A percentile compares a stretch with the other conserved stretches of the same genome.
These are phyloP conservation scores for Chrysopa pallens DNA, from an alignment of 1,140 invertebrate genomes.

Conservation along the genomic window DNA sequence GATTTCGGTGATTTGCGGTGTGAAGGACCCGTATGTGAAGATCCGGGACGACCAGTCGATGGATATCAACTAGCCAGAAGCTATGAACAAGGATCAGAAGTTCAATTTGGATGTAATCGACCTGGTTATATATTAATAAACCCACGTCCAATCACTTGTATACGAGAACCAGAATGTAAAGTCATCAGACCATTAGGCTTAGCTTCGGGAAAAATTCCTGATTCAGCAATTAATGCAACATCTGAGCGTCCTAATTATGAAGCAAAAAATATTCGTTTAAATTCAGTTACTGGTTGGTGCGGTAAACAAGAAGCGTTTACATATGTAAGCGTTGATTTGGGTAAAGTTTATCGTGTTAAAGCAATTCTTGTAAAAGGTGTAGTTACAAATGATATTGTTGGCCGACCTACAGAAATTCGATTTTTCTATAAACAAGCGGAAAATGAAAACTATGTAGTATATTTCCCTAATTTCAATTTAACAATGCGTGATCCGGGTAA, in stretches of 20 bases:
- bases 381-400: conserved; percentile 86
- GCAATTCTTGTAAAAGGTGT: conserved; percentile 85
- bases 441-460: conserved; percentile 86
- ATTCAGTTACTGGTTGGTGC: conserved; percentile 91
- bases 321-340: conserved; percentile 86
- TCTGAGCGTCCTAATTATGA: conserved; percentile 83
- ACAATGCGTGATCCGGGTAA: conserved; percentile 87
- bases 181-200: conserved; percentile 82
- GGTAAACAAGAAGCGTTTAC: conserved; percentile 88
- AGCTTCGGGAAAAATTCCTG: conserved; percentile 79
- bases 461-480: conserved; percentile 89
- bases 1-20: conserved; percentile 92
- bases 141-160: conserved; percentile 74
- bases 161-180: conserved; percentile 83
- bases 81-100: conserved; percentile 85
- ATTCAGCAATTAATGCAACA: conserved; percentile 91
- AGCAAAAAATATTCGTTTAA: conserved; percentile 74
- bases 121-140: conserved; percentile 89
- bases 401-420: conserved; percentile 82
- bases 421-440: conserved; percentile 94
- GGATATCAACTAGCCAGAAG: conserved; percentile 75
- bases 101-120: conserved; percentile 74
- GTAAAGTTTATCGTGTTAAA: conserved; percentile 76
- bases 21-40: conserved; percentile 88
- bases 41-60: conserved; percentile 85